Evolutionary conservation across 2,888 invertebrate genomes (phyloP), one percentile per base, ranked within the genome.

Genomic region (Eucera pruinosa): DNA sequence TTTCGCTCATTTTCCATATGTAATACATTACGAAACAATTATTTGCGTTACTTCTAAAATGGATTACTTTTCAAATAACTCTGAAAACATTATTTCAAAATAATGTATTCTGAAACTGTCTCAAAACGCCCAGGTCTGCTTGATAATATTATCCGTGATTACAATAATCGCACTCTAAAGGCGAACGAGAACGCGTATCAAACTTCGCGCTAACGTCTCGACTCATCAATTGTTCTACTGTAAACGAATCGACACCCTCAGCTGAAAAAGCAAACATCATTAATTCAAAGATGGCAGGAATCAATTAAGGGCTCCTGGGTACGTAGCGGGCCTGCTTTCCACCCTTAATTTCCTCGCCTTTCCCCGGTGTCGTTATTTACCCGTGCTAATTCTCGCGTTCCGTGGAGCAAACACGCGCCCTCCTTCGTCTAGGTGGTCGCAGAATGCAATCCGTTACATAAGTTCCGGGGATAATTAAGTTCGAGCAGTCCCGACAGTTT

Each of bases 401-500:
- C 47, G 33, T 27, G 54, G 13, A 36, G 20, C 43, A 27, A 57
- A 52, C 66, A 30, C 54, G 69, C 27, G 45, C 33, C 20, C 18
- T 7, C 62, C 54, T 65, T 30, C 50, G 62, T 75, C 64, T 41
- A 54, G 5, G 43, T 15, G 9, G 23, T 11, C 39, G 43, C 36
- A 25, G 60, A 36, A 47, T 61, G 71, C 78, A 71, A 78, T 78
- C 61, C 55, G 78, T 78, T 78, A 78, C 71, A 45, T 62, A 78
- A 78, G 71, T 71, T 64, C 61, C 73, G 65, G 77, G 65, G 83
- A 82, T 82, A 82, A 82, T 82, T 82, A 80, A 78, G 78, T 78
- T 78, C 71, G 62, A 71, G 78, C 69, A 70, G 33, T n/a, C 70
- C 54, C 39, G 83, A 83, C 83, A 81, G 81, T 82, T 82, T 82